Conservation (phyloP, 2,888 invertebrate genomes). For the Hydraecia micacea region DNA sequence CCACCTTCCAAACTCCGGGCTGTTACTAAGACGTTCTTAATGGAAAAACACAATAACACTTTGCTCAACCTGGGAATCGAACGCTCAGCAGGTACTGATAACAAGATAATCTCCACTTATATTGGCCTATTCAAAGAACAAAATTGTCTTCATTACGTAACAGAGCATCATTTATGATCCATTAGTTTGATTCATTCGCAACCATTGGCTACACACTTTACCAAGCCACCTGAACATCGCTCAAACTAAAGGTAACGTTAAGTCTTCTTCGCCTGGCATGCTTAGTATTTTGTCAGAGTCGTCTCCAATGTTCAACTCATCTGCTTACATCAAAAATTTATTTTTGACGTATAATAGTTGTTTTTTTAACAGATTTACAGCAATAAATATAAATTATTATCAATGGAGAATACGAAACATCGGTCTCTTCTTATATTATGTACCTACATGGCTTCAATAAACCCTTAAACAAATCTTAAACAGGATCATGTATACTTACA, state of each 20-base stretch:
- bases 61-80: no score
- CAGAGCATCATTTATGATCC: background rate
- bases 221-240: background rate
- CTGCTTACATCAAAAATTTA: background rate
- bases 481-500: background rate
- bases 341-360: background rate
- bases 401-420: no score
- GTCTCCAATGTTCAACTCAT: background rate
- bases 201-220: background rate
- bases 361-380: no score
- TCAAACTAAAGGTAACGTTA: background rate
- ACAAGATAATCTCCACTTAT: background rate
- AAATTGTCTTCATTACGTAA: background rate
- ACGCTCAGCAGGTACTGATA: no score
- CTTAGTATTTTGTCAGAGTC: background rate
- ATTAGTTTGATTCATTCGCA: background rate
- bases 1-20: no score
- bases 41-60: no score
- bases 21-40: no score
- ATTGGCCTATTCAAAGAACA: background rate
- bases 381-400: no score
- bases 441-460: no score
- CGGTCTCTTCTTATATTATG: background rate
- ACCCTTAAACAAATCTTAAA: no score
- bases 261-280: background rate